These are phyloP conservation scores for Zygaena filipendulae DNA, from an alignment of 2,888 invertebrate genomes.

Conservation along the genomic window DNA sequence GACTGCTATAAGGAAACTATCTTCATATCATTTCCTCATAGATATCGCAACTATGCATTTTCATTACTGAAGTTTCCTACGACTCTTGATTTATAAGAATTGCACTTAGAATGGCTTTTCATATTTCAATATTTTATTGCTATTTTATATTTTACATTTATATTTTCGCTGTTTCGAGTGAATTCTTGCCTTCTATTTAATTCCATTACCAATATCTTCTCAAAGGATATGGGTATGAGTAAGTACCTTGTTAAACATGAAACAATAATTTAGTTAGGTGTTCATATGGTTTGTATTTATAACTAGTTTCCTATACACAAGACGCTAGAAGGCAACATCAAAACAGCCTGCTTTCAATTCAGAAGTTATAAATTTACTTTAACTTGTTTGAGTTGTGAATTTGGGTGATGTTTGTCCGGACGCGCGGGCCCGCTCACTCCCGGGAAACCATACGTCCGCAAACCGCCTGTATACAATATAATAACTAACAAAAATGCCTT, in stretches of 20 bases:
- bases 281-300: too few species aligned
- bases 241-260: too few species aligned
- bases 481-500: too few species aligned
- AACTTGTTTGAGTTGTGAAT: conserved; percentile 62
- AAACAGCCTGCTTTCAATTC: conserved; percentile 41
- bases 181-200: too few species aligned
- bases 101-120: conserved; percentile 28
- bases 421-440: conserved; percentile 59
- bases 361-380: conserved; percentile 63
- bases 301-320: conserved; percentile 15
- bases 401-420: conserved; percentile 60
- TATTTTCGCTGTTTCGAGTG: too few species aligned
- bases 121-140: conserved; percentile 27
- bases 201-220: too few species aligned
- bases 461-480: too few species aligned
- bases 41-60: conserved; percentile 17
- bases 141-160: too few species aligned
- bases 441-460: too few species aligned
- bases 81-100: conserved; percentile 26
- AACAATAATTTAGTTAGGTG: too few species aligned
- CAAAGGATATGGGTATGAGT: too few species aligned
- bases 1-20: conserved; percentile 30
- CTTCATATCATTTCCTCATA: conserved; percentile 26
- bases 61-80: conserved; percentile 25
- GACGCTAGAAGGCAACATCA: too few species aligned